Percentiles rank a stretch among this genome's conserved stretches.
Conservation (phyloP, 2,888 invertebrate species). For the Chaetoderma sp. region DNA sequence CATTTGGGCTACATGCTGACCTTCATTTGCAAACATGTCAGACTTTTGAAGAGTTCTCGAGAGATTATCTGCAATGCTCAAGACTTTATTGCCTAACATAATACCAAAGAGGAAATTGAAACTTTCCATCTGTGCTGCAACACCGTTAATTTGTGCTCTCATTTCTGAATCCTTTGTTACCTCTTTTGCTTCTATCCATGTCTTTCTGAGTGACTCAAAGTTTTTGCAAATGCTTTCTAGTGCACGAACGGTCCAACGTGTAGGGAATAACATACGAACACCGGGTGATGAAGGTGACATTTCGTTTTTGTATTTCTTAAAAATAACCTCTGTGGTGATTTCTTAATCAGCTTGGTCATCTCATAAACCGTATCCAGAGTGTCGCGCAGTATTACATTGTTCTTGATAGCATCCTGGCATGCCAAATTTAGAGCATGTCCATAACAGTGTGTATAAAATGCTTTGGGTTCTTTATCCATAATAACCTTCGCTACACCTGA, state of each 20-base stretch:
- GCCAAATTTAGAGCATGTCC: slow-evolving; percentile 32
- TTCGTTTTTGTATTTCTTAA: slow-evolving; percentile 27
- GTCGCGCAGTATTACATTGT: slow-evolving; percentile 20
- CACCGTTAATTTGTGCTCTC: too few species aligned
- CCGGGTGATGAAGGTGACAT: slow-evolving; percentile 24
- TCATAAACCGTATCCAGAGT: slow-evolving; percentile 33
- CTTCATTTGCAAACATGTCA: too few species aligned
- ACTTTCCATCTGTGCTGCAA: too few species aligned
- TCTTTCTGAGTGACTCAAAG: slow-evolving; percentile 4
- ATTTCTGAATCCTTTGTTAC: background rate
- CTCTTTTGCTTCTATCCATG: background rate
- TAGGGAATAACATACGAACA: slow-evolving; percentile 28
- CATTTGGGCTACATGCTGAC: too few species aligned
- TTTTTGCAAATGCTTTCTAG: slow-evolving; percentile 10
- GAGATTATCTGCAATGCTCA: too few species aligned
- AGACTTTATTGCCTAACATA: too few species aligned
- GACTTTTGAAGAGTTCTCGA: too few species aligned
- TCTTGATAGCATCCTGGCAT: slow-evolving; percentile 22
- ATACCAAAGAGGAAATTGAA: too few species aligned
- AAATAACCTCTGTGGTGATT: slow-evolving; percentile 31
- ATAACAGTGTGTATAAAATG: slow-evolving; percentile 35
- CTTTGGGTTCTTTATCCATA: slow-evolving; percentile 10
- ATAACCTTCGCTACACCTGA: slow-evolving; percentile 31
- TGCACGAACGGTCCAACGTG: slow-evolving; percentile 32
- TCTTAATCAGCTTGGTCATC: slow-evolving; percentile 33